Evolutionary conservation across 2,888 invertebrate species (phyloP).

Genomic region (Bugula neritina): DNA sequence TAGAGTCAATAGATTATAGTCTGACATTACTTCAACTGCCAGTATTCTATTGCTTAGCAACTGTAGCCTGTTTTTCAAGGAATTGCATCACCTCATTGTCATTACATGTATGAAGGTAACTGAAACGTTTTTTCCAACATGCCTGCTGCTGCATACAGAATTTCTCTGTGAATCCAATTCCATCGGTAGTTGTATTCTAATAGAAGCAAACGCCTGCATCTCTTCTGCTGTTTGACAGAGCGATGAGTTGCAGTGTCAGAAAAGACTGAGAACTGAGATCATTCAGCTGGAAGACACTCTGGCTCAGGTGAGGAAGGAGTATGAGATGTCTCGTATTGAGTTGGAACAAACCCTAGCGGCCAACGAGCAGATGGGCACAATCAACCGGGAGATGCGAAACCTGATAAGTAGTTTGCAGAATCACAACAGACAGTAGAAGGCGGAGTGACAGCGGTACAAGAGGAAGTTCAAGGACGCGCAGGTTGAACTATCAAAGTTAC

Average conservation of each 20-base stretch:
- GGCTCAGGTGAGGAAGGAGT: slow-evolving; percentile 84
- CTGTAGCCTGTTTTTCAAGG: no score
- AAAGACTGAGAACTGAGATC: slow-evolving; percentile 88
- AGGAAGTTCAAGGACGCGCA: slow-evolving; percentile 39
- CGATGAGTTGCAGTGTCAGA: slow-evolving; percentile 88
- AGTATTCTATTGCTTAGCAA: no score
- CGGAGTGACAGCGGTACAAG: slow-evolving; percentile 87
- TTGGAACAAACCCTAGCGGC: slow-evolving; percentile 96
- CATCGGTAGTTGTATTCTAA: no score
- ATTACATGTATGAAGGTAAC: no score
- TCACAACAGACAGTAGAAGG: slow-evolving; percentile 92
- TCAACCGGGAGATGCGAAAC: slow-evolving; percentile 94
- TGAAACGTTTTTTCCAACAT: no score
- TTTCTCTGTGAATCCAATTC: no score
- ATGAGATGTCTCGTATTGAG: slow-evolving; percentile 93
- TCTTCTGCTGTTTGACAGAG: slow-evolving; percentile 64
- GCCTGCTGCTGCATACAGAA: no score
- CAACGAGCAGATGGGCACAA: slow-evolving; percentile 95
- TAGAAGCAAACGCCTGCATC: no score
- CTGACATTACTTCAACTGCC: no score
- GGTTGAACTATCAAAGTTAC: slow-evolving; percentile 4
- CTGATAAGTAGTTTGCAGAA: slow-evolving; percentile 92
- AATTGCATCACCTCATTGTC: no score
- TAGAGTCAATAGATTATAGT: no score
- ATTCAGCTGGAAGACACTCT: slow-evolving; percentile 91